Conservation (phyloP, 2,888 invertebrate species). For the Conchocele bisecta region DNA sequence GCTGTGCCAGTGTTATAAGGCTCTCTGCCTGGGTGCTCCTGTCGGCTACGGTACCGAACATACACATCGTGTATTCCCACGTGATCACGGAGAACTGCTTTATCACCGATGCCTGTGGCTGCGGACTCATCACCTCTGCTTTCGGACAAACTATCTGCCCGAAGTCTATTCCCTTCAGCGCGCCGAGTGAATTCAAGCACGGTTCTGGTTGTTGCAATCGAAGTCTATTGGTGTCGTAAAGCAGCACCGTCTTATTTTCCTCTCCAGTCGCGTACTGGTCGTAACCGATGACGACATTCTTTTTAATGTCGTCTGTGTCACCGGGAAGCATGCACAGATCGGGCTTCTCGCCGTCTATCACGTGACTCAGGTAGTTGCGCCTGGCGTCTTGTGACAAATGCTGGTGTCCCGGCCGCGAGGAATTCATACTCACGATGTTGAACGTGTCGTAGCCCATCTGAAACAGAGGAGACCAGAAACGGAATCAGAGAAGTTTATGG, state of each 20-base stretch:
- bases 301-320: not conserved
- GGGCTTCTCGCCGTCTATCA: not conserved
- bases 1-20: not conserved
- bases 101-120: not conserved
- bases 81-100: not conserved
- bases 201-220: not conserved
- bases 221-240: not conserved
- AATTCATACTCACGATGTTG: constrained; percentile 5
- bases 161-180: not conserved
- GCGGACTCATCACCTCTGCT: not conserved
- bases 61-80: not conserved
- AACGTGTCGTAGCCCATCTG: not conserved
- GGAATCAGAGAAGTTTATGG: no score
- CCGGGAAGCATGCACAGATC: constrained; percentile 7
- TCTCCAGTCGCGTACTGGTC: not conserved
- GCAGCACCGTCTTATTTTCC: not conserved
- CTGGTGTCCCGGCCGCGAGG: not conserved
- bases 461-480: no score
- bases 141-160: not conserved
- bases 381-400: no score
- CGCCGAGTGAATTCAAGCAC: not conserved
- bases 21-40: not conserved
- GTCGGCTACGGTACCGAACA: not conserved
- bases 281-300: not conserved
- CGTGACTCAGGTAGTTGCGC: not conserved